Percentiles rank a stretch among this genome's conserved stretches.
Evolutionary conservation across 2,113 vertebrate species (phyloP).

Genomic region (Cyanistes caeruleus): DNA sequence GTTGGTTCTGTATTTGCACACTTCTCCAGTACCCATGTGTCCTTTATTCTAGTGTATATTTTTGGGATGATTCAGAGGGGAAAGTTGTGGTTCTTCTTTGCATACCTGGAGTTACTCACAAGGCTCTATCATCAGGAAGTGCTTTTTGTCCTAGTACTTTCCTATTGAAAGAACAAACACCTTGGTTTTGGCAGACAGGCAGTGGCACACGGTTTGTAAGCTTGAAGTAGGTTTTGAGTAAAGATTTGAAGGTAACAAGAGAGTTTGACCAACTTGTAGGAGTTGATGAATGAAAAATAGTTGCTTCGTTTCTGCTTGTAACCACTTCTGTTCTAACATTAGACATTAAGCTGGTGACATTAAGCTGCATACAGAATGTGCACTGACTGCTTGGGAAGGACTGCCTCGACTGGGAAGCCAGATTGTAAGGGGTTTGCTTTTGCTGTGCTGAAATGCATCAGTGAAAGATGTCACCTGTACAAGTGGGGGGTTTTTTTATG

Average conservation of each 20-base stretch:
- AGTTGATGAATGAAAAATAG: background rate
- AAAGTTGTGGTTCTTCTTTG: background rate
- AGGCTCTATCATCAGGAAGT: background rate
- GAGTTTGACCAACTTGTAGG: background rate
- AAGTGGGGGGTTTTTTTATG: background rate
- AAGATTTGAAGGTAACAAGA: background rate
- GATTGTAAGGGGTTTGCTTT: background rate
- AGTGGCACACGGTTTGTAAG: background rate
- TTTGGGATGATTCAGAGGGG: background rate
- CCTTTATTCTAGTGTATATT: background rate
- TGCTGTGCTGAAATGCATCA: background rate
- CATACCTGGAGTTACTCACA: background rate
- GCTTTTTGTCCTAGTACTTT: background rate
- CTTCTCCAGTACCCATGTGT: background rate
- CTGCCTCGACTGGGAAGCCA: background rate
- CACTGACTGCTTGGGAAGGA: background rate
- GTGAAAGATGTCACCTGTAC: background rate
- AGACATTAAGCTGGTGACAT: accelerated
- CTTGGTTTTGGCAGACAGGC: background rate
- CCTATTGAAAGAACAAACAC: background rate
- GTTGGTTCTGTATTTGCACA: background rate
- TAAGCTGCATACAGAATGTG: background rate
- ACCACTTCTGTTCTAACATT: background rate
- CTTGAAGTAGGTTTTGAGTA: background rate
- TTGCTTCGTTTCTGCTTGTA: background rate